Conservation (phyloP, 1,140 invertebrate genomes). For the Drosophila sp. region DNA sequence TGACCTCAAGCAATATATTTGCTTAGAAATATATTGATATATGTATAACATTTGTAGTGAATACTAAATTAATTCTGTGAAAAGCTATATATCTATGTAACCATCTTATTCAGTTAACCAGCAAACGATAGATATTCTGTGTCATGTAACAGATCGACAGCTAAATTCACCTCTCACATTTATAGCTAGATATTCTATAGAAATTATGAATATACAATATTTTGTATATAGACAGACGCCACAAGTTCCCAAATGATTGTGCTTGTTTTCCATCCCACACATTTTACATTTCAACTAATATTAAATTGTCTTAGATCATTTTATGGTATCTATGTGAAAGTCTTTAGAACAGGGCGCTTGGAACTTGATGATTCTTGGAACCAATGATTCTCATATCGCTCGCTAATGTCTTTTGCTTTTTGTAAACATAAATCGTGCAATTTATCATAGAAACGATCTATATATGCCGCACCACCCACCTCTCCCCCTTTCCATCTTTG, state of each 20-base stretch:
- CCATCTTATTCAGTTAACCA: too few species aligned
- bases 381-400: conserved; percentile 22
- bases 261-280: conserved; percentile 37
- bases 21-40: too few species aligned
- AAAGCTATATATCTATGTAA: too few species aligned
- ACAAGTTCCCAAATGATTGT: conserved; percentile 29
- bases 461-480: neutral
- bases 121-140: too few species aligned
- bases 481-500: neutral
- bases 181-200: neutral
- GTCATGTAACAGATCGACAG: too few species aligned
- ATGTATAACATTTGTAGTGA: too few species aligned
- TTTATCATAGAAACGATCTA: conserved; percentile 46
- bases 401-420: conserved; percentile 27
- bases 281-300: conserved; percentile 24
- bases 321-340: conserved; percentile 20
- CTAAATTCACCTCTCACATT: too few species aligned
- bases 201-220: conserved; percentile 21
- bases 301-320: conserved; percentile 31
- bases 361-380: conserved; percentile 21
- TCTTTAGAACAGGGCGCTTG: conserved; percentile 35
- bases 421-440: conserved; percentile 48
- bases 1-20: too few species aligned
- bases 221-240: conserved; percentile 10
- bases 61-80: too few species aligned